Conservation (phyloP, 2,888 invertebrate genomes). For the Helobdella robusta region DNA sequence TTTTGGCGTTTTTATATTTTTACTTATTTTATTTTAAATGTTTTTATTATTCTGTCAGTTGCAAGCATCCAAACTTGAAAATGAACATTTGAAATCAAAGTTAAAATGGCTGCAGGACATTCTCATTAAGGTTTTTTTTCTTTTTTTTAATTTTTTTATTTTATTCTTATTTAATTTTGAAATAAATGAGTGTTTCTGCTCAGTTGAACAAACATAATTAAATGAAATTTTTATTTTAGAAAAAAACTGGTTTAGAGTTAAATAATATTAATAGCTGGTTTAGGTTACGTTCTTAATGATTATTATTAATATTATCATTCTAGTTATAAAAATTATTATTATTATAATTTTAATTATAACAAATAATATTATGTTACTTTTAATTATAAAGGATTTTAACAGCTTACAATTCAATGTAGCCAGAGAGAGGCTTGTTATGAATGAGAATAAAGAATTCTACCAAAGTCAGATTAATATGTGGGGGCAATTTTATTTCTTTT, state of each 20-base stretch:
- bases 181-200: too few relatives aligned
- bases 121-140: slow-evolving; percentile 17
- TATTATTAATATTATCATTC: neutral
- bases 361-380: neutral
- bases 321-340: neutral
- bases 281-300: too few relatives aligned
- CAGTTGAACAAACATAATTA: too few relatives aligned
- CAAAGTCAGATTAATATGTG: neutral
- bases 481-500: neutral
- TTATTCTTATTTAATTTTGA: too few relatives aligned
- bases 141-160: too few relatives aligned
- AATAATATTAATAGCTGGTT: too few relatives aligned
- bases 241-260: too few relatives aligned
- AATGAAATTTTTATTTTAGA: too few relatives aligned
- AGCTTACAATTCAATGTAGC: slow-evolving; percentile 17
- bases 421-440: slow-evolving; percentile 9
- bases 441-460: slow-evolving; percentile 1
- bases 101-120: slow-evolving; percentile 17
- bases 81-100: slow-evolving; percentile 12
- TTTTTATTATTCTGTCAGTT: neutral
- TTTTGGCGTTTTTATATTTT: too few relatives aligned
- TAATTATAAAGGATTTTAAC: slow-evolving; percentile 15
- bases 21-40: neutral
- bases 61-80: slow-evolving; percentile 1
- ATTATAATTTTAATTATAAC: too few relatives aligned